A percentile compares a stretch with the other conserved stretches of the same genome.
Conservation (phyloP, 2,797 vertebrate genomes). For the Emydoidea blandingii region DNA sequence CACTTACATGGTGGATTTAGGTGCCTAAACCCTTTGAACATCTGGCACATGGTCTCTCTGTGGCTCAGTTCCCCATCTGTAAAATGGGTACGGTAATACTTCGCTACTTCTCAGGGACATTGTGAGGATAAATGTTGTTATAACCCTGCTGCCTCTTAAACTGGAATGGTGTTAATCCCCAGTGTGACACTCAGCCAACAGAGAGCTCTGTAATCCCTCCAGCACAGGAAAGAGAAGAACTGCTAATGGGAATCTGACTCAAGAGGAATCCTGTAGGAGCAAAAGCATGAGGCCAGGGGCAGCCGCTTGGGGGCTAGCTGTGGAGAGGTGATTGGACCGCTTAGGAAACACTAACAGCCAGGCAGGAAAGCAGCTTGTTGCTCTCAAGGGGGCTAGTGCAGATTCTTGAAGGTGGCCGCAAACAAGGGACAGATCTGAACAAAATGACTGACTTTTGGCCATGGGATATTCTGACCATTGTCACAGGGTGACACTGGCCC, state of each 20-base stretch:
- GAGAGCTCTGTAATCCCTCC: background rate
- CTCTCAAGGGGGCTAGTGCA: background rate
- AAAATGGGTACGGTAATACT: background rate
- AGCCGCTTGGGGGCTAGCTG: background rate
- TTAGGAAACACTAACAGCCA: background rate
- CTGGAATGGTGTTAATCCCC: background rate
- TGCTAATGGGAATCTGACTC: background rate
- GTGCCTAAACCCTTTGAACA: background rate
- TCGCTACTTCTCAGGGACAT: accelerated
- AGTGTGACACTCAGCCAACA: background rate
- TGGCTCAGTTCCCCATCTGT: accelerated
- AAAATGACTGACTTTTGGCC: background rate
- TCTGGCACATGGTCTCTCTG: background rate
- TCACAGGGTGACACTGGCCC: background rate
- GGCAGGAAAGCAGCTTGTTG: background rate
- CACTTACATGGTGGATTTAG: no score
- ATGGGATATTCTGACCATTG: background rate
- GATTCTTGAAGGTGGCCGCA: background rate
- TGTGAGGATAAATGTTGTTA: background rate
- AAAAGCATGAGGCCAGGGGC: background rate
- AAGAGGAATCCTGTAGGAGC: background rate
- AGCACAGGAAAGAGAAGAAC: background rate
- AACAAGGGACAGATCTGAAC: background rate
- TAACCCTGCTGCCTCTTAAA: background rate
- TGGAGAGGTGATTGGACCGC: background rate